Conservation (phyloP, 2,888 invertebrate genomes). For the Euplexia lucipara region DNA sequence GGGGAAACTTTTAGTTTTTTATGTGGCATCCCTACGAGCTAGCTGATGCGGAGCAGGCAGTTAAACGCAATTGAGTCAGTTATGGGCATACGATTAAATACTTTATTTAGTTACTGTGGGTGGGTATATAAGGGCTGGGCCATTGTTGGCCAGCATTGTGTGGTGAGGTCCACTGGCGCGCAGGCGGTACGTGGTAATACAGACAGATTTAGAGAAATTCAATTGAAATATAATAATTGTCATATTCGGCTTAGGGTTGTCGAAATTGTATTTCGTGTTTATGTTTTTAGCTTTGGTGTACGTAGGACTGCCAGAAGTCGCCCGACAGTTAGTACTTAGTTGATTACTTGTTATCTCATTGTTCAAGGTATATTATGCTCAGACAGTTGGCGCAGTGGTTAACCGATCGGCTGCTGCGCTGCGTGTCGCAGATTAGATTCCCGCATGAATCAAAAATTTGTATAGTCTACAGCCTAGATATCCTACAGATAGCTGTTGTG, state of each 20-base stretch:
- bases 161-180: neutral
- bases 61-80: slow-evolving; percentile 65
- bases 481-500: too few relatives aligned
- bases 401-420: too few relatives aligned
- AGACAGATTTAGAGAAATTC: neutral
- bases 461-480: too few relatives aligned
- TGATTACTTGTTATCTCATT: too few relatives aligned
- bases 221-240: neutral
- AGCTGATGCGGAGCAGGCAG: slow-evolving; percentile 41
- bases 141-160: neutral
- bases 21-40: slow-evolving; percentile 40
- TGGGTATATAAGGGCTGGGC: slow-evolving; percentile 32
- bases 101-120: slow-evolving; percentile 46
- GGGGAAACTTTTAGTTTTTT: too few relatives aligned
- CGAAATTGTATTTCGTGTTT: neutral
- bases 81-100: slow-evolving; percentile 65
- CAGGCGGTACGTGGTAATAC: neutral
- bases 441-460: too few relatives aligned
- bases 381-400: too few relatives aligned
- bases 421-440: too few relatives aligned
- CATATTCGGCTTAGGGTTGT: neutral
- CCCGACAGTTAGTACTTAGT: too few relatives aligned
- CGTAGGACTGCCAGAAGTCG: too few relatives aligned
- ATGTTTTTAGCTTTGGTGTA: too few relatives aligned
- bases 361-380: too few relatives aligned